Base-by-base conservation (phyloP, 2,888 invertebrate species). In the Agonopterix arenella region DNA sequence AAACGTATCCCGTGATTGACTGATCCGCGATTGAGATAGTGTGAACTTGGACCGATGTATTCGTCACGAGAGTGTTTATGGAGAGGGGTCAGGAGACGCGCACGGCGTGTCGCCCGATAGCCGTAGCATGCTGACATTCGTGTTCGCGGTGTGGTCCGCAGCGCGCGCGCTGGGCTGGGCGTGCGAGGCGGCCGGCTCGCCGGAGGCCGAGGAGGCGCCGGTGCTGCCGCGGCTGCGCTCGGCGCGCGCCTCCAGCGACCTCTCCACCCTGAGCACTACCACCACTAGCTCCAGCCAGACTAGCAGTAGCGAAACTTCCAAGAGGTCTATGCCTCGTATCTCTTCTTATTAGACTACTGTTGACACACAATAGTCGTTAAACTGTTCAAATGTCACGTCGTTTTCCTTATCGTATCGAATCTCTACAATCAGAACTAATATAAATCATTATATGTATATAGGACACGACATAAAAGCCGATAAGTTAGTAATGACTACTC, bases 131-230 rank as follows among this genome's bases (percentile, higher is more conserved):
- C 82, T 92, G 80, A 91, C 92, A 70, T 76, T 92, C 70, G 88
- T 92, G 68, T 90, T 91, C 70, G 89, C 92, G 79, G 80, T 91
- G 82, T 92, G 92, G 92, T 90, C 91, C 68, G 88, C 90, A 61
- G 90, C 91, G 71, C 91, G 92, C 75, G 91, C 90, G 80, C 81
- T 92, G 67, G 83, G 89, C 68, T 83, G 81, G 84, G 66, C 79
- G 58, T 73, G 74, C 69, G 83, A 80, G 49, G 63, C 65, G 49
- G 66, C 74, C 52, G 53, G 66, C 53, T 75, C 84, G 44, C 84
- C 84, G 50, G 84, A 85, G 52, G 70, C 71, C 53, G 89, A 89
- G 53, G 89, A 86, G 58, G 66, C 71, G 52, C 85, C 88, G 46
- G 70, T 79, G 67, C 74, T 86, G 64, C 89, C 84, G 56, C 80